Base-by-base conservation (phyloP, 2,888 invertebrate genomes). In the Clostera curtula region DNA sequence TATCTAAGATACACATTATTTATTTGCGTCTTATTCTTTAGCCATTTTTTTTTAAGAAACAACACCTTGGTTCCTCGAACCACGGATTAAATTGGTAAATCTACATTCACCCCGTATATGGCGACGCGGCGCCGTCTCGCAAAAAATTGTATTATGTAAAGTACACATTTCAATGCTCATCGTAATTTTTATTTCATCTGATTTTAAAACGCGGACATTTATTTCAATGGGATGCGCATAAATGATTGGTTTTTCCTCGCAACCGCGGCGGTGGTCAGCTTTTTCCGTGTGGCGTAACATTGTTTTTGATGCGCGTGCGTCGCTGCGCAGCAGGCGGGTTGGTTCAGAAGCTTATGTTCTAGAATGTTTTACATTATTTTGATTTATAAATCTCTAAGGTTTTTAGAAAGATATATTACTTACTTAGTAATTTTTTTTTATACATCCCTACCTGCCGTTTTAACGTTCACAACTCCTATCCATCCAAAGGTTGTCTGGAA, bases 91-190 rank as follows among this genome's bases (percentile, higher is more conserved):
- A 74, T 72, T 73, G 71, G 71, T 59, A 58, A 71, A 76, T 76
- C 68, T 71, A 68, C 75, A 74, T 74, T 66, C 51, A 40, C 27
- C 9, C 75, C 74, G 40, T 71, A 64, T 67, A 76, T 20, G 77
- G 76, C 34, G 60, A 59, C 47, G 37, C 60, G 72, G 76, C 70
- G 71, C 73, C 70, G 60, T 50, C 46, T 36, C 25, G 49, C 55
- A 70, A 82, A 80, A 79, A 76, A 56, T 50, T 40, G 43, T 35
- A 49, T 63, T 73, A 79, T 75, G 72, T 74, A 74, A 80, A 22
- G 75, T 67, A 76, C 77, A 77, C 77, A 80, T 79, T 83, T 79
- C 67, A 79, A 75, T 80, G 76, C 80, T 75, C 71, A 79, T 76
- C 72, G 62, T 66, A 66, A 56, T 63, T 79, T 79, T 77, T 72